Conservation (phyloP, 2,797 vertebrate genomes). For the Myioborus miniatus region DNA sequence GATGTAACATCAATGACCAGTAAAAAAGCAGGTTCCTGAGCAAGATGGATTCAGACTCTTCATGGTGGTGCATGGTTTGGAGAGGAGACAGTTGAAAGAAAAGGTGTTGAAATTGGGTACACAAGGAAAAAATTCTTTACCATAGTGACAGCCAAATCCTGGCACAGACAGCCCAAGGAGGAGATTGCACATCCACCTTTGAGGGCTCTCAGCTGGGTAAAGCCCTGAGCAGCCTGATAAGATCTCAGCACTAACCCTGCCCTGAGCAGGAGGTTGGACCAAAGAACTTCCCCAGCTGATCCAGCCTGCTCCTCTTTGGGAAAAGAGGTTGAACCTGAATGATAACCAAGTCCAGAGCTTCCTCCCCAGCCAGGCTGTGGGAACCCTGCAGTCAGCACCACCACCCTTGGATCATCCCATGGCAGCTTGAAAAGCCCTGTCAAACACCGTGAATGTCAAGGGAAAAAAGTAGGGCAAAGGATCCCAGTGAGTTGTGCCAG, state of each 20-base stretch:
- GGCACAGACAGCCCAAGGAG: neutral
- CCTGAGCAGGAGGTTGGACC: neutral
- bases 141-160: neutral
- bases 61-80: neutral
- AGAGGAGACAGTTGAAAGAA: neutral
- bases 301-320: neutral
- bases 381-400: neutral
- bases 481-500: neutral
- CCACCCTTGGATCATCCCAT: conserved; percentile 14
- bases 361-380: neutral
- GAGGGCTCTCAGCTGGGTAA: neutral
- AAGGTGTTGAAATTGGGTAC: neutral
- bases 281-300: neutral
- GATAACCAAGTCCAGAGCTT: neutral
- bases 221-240: neutral
- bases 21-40: neutral
- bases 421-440: conserved; percentile 38
- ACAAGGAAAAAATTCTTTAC: neutral
- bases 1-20: accelerated
- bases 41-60: neutral
- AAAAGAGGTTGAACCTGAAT: neutral
- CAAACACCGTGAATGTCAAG: conserved; percentile 31
- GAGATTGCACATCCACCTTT: neutral
- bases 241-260: neutral
- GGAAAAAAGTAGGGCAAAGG: conserved; percentile 48